A percentile compares a stretch with the other conserved stretches of the same genome.
phyloP scores from a whole-genome alignment of 2,888 invertebrate genomes.

The Drosophila subsilvestris region DNA sequence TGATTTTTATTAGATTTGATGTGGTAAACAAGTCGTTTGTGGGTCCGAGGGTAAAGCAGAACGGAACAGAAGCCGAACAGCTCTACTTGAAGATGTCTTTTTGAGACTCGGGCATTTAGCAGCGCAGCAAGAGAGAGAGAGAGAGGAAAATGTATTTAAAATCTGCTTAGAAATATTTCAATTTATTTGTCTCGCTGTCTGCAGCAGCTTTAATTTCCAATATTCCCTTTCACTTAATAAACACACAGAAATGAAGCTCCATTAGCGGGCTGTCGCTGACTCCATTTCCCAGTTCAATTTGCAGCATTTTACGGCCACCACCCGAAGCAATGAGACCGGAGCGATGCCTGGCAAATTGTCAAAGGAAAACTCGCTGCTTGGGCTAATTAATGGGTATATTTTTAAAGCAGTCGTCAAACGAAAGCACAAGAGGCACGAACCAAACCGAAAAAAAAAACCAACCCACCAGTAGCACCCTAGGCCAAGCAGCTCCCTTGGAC shows the following conservation, averaged over 20 bases:
- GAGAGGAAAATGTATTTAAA: too few species aligned
- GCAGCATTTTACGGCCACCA: slow-evolving; percentile 9
- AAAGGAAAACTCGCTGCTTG: slow-evolving; percentile 54
- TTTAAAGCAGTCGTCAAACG: slow-evolving; percentile 17
- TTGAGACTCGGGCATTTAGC: too few species aligned
- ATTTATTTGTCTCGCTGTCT: too few species aligned
- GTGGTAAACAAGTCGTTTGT: slow-evolving; percentile 51
- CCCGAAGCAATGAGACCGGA: slow-evolving; percentile 17
- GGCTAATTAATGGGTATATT: slow-evolving; percentile 59
- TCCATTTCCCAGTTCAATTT: slow-evolving; percentile 24
- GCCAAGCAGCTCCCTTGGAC: slow-evolving; percentile 12
- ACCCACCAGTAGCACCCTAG: slow-evolving; percentile 17
- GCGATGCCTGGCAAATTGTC: slow-evolving; percentile 36
- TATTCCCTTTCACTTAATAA: too few species aligned
- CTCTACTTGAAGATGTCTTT: too few species aligned
- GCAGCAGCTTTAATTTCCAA: too few species aligned
- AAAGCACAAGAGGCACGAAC: background rate
- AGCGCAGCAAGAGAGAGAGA: too few species aligned
- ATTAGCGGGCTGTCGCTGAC: background rate
- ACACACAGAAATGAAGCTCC: too few species aligned
- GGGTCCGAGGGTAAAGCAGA: background rate
- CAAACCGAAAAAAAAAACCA: slow-evolving; percentile 12
- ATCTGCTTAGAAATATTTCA: too few species aligned
- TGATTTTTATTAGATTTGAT: slow-evolving; percentile 68
- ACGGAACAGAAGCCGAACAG: too few species aligned